phyloP scores from a whole-genome alignment of 1,140 invertebrate species.

The Anastrepha obliqua region DNA sequence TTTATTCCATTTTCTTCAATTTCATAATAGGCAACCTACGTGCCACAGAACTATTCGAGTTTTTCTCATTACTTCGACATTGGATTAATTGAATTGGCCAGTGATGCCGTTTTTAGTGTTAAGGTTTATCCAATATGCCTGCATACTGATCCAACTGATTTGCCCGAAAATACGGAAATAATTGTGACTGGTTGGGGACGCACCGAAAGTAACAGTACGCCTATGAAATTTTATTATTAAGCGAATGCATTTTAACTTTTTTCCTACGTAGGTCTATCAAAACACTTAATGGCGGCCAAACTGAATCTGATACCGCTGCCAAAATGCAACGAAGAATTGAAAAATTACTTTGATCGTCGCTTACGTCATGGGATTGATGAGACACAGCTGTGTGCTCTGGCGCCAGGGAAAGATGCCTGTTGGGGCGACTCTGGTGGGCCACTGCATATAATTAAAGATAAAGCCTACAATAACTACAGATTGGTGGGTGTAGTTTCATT shows the following conservation, averaged over 20 bases:
- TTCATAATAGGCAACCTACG: not conserved
- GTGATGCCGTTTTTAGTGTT: not conserved
- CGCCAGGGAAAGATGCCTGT: conserved; percentile 78
- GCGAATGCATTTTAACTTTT: not conserved
- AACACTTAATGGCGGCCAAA: conserved; percentile 62
- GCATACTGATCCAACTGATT: conserved; percentile 5
- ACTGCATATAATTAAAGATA: conserved; percentile 73
- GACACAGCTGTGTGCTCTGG: conserved; percentile 76
- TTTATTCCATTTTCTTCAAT: not conserved
- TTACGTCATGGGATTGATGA: conserved; percentile 59
- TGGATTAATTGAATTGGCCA: conserved; percentile 30
- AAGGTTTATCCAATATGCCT: conserved; percentile 50
- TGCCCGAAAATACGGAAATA: conserved; percentile 15
- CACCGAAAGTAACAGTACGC: conserved; percentile 63
- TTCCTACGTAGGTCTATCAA: conserved; percentile 59
- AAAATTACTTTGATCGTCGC: not conserved
- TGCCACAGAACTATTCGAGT: not conserved
- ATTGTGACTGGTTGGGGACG: conserved; percentile 67
- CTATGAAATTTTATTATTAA: not conserved
- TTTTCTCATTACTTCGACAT: not conserved
- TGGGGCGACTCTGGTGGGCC: conserved; percentile 82
- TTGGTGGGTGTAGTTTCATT: conserved; percentile 78
- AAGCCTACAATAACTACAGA: conserved; percentile 58
- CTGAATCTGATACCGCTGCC: conserved; percentile 60
- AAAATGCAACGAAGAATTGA: conserved; percentile 61